phyloP scores from a whole-genome alignment of 2,888 invertebrate species.

The Apamea crenata region DNA sequence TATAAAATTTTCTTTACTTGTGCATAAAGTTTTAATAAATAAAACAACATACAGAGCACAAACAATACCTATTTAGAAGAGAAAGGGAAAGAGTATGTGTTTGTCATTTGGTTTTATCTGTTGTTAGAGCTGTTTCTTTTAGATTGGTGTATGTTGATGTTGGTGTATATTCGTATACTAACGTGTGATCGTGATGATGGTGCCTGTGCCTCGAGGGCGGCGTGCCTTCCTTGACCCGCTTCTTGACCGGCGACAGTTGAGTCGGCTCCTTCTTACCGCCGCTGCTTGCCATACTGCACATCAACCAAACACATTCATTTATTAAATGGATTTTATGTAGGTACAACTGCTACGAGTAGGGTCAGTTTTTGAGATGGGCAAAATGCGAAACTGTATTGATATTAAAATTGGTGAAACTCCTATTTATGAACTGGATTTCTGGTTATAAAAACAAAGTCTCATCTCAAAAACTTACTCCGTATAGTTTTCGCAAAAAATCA shows the following conservation, averaged over 20 bases:
- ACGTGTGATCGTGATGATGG: conserved; percentile 84
- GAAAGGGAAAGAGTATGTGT: background rate
- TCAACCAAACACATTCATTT: background rate
- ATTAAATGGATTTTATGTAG: background rate
- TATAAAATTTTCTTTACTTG: no score
- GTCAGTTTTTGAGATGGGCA: background rate
- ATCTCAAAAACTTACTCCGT: no score
- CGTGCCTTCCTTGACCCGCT: conserved; percentile 98
- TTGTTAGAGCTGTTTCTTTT: background rate
- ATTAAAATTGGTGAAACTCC: no score
- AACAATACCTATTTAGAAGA: background rate
- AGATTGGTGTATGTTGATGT: background rate
- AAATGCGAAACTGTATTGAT: no score
- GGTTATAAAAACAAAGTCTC: no score
- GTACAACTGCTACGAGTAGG: background rate
- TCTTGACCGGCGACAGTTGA: conserved; percentile 98
- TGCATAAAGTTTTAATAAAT: no score
- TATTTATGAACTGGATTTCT: no score
- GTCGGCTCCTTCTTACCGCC: conserved; percentile 95
- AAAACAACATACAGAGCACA: background rate
- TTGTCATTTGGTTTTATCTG: background rate
- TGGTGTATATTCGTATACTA: conserved; percentile 57
- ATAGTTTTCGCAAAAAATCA: no score
- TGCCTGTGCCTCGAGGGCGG: conserved; percentile 92
- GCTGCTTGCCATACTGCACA: conserved; percentile 80